Evolutionary conservation across 2,113 vertebrate genomes (phyloP).

Genomic region (Australoheros scitulus): DNA sequence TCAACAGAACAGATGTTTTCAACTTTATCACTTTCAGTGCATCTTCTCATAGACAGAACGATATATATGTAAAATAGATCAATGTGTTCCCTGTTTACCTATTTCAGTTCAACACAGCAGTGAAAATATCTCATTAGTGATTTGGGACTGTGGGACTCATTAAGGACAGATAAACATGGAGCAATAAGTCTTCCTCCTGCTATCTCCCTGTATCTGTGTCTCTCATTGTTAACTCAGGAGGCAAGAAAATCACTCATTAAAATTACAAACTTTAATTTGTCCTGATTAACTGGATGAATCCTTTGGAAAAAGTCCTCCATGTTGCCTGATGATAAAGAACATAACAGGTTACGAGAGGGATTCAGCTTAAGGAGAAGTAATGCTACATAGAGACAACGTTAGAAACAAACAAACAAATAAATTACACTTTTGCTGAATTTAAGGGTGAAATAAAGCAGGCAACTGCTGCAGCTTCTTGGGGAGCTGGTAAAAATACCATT

Average conservation of each 20-base stretch:
- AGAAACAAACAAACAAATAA: not conserved
- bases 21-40: not conserved
- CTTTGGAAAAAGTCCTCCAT: not conserved
- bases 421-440: not conserved
- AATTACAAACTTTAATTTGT: constrained; percentile 31
- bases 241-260: constrained; percentile 45
- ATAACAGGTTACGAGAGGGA: not conserved
- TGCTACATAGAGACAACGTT: not conserved
- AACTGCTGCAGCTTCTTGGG: not conserved
- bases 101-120: not conserved
- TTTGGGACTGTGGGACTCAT: constrained; percentile 46
- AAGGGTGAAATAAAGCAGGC: not conserved
- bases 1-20: not conserved
- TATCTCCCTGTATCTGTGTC: constrained; percentile 3
- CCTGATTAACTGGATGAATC: constrained; percentile 24
- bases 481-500: not conserved
- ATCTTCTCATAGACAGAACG: not conserved
- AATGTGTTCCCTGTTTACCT: not conserved
- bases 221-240: not conserved
- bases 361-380: not conserved
- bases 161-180: constrained; percentile 36
- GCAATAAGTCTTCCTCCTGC: not conserved
- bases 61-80: not conserved
- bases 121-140: constrained; percentile 50
- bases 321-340: not conserved